Evolutionary conservation across 2,113 vertebrate species (phyloP), one percentile per base, ranked within the genome.

Genomic region (Ciconia stormi): DNA sequence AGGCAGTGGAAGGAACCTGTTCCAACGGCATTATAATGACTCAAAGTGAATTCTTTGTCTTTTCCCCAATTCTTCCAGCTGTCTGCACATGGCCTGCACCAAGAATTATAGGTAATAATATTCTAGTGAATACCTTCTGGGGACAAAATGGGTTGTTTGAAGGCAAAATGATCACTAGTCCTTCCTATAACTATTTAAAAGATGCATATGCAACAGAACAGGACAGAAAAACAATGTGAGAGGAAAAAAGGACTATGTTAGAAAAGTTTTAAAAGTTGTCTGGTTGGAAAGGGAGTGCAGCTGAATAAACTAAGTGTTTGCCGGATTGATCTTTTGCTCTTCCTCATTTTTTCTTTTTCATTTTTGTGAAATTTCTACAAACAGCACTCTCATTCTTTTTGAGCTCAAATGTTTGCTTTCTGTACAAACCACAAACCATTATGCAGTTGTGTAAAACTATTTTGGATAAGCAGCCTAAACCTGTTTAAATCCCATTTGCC

Each of bases 391-490:
- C n/a, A 82, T 87, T 87, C 20, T 63, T 71, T 85, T 55, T 79
- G 13, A 84, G 55, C 34, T 89, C 18, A 93, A 89, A 93, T 50
- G 2, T 71, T 96, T 96, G 25, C 32, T 95, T 96, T 94, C 58
- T 53, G 6, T 84, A 67, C 53, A 95, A 95, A 79, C 50, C 90
- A 87, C 70, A 97, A 94, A 87, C 23, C 34, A 34, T 89, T 93
- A 63, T 38, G 19, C 23, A 95, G 50, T 63, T 93, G 26, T 93
- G 82, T 96, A 85, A 95, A 97, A 96, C 47, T 77, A 69, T 94
- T 95, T 90, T 91, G 85, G 53, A 91, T 86, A 93, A 89, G 55
- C 52, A 96, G 69, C 59, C 46, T 91, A 92, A 95, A 90, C 30
- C 30, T 63, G n/a, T 63, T 97, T 88, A 74, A 69, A 90, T 96